Percentiles rank a stretch among this genome's conserved stretches.
Evolutionary conservation across 2,113 vertebrate genomes (phyloP).

Genomic region (Romanogobio albipinnatus): DNA sequence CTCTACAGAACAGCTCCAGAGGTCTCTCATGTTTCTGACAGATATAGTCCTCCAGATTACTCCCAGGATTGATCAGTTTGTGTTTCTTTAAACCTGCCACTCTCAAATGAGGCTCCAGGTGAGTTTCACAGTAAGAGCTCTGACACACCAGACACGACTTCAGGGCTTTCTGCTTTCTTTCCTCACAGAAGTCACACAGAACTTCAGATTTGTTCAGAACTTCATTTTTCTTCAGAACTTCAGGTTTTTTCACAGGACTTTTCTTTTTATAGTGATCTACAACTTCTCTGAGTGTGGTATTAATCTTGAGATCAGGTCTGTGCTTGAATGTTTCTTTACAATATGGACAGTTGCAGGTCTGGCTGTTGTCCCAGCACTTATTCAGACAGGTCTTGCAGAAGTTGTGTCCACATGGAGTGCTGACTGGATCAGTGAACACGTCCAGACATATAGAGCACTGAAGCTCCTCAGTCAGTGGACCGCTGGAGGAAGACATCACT

Average conservation of each 20-base stretch:
- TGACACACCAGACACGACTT: not conserved
- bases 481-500: not conserved
- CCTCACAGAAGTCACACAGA: not conserved
- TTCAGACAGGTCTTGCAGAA: no score
- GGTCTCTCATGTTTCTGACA: conserved; percentile 11
- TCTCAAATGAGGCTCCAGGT: no score
- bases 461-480: conserved; percentile 6
- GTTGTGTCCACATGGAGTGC: no score
- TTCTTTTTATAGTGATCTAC: not conserved
- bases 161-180: not conserved
- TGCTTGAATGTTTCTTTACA: not conserved
- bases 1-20: conserved; percentile 11
- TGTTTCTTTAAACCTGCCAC: no score
- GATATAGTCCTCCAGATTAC: not conserved
- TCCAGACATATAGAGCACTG: not conserved
- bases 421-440: conserved; percentile 4
- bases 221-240: not conserved
- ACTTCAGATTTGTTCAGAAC: no score
- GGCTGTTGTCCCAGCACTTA: not conserved
- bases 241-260: not conserved
- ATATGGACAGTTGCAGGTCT: not conserved
- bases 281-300: fast-evolving
- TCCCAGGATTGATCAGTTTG: not conserved
- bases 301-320: conserved; percentile 14
- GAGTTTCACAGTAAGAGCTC: no score